A percentile compares a stretch with the other conserved stretches of the same genome.
Conservation (phyloP, 2,113 vertebrate genomes). For the Ptychochromis oligacanthus region DNA sequence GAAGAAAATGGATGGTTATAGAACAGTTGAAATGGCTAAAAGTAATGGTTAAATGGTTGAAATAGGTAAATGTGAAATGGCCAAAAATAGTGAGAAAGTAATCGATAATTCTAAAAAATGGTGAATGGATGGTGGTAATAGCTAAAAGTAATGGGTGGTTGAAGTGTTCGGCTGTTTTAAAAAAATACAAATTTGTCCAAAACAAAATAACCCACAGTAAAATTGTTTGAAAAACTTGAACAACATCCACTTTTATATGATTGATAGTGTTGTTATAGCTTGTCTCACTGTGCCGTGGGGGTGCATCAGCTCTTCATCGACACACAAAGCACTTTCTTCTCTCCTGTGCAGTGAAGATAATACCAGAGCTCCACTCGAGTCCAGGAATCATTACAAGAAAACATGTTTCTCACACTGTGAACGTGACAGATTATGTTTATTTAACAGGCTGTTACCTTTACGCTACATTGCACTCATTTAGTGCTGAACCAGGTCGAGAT, state of each 20-base stretch:
- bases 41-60: not conserved
- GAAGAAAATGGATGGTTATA: not conserved
- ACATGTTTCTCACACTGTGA: conserved; percentile 3
- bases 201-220: not conserved
- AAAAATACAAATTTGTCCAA: not conserved
- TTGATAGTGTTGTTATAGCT: not conserved
- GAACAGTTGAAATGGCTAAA: not conserved
- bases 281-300: not conserved
- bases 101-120: not conserved
- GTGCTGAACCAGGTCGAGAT: conserved; percentile 25
- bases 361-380: not conserved
- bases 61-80: not conserved
- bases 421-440: conserved; percentile 45
- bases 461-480: conserved; percentile 48
- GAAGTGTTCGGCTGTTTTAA: not conserved
- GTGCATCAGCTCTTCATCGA: not conserved
- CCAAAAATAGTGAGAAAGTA: not conserved
- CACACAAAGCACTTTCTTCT: not conserved
- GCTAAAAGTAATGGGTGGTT: not conserved
- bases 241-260: no score
- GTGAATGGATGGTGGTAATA: no score
- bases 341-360: not conserved
- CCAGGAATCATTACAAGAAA: not conserved
- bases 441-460: conserved; percentile 38
- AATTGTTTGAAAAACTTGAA: not conserved